Evolutionary conservation across 2,888 invertebrate genomes (phyloP), one percentile per base, ranked within the genome.

Genomic region (Junonia oenone): DNA sequence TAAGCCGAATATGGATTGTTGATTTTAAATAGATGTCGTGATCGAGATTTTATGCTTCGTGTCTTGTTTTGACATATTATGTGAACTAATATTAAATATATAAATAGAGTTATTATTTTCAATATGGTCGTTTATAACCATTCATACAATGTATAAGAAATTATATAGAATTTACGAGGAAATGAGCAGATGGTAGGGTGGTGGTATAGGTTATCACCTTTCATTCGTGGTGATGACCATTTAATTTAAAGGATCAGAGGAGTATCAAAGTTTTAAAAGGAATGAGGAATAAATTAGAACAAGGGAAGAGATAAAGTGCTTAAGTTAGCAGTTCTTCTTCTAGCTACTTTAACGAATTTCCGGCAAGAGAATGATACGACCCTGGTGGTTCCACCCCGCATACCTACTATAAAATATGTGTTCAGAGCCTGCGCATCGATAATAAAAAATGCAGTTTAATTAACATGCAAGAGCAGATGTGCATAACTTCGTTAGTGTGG

Each of bases 1-100:
- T 62, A 55, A 38, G 33, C 61, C 50, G 38, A 53, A 58, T 59
- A 57, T 50, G 59, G 51, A 6, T 37, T 35, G 22, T 50, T 22
- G 45, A 29, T 55, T 51, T 58, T 31, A 45, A 51, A 55, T 54
- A 31, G 58, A 26, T 29, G 14, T 54, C 53, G 53, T 54, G 53
- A 47, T 40, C 29, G 53, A 53, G 46, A 40, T 40, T 27, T 52
- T 37, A n/a, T 26, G 31, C 47, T 40, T 54, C 33, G 22, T 43
- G 13, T 13, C 1, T 22, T 11, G 13, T 43, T 6, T 26, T 22
- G 5, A n/a, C n/a, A n/a, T n/a, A n/a, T n/a, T 26, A 8, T 2
- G 13, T 43, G 26, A 6, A 19, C 38, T 5, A 40, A 19, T 11
- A 19, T 40, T 19, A n/a, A 40, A n/a, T n/a, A n/a, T n/a, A 15